Evolutionary conservation across 2,888 invertebrate species (phyloP), one percentile per base, ranked within the genome.

Genomic region (Acronicta alni): DNA sequence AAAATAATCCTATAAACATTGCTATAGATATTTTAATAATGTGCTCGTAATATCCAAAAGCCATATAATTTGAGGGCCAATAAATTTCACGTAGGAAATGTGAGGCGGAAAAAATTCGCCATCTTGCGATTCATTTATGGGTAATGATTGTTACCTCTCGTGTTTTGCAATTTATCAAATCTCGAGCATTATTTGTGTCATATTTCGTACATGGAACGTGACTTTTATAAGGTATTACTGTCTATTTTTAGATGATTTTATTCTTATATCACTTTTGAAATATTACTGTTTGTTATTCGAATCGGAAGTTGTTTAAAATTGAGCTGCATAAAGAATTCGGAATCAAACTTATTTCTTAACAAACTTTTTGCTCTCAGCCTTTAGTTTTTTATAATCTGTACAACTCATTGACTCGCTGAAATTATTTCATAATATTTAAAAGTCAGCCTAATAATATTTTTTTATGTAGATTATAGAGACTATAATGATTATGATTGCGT

Each of bases 121-220:
- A 52, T 60, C 62, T 67, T 51, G 43, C 20, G 20, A 52, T 44
- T 43, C 48, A 30, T 51, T n/a, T n/a, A 46, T 18, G 45, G 43
- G 20, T 67, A 54, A 72, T 52, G 48, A 58, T 48, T 7, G 16
- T 8, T 41, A 58, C 45, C 52, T 59, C 61, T 74, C 71, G 15
- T 53, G 53, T 78, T 57, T 38, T 60, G 53, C 66, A 65, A 63
- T 66, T 63, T 61, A 68, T 66, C 63, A 53, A 62, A 64, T 61
- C 67, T 57, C 52, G 67, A 69, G 67, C 38, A 42, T 68, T 66
- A 70, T 79, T 68, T 76, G 73, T 65, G 67, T 30, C 37, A 38
- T 23, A 2, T 32, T 23, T 12, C n/a, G 23, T 43, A 42, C 49
- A 30, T 8, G n/a, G 26, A 30, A 66, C 54, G 44, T 59, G 61